Evolutionary conservation across 2,888 invertebrate species (phyloP), one percentile per base, ranked within the genome.

Genomic region (Omphaloscelis lunosa): DNA sequence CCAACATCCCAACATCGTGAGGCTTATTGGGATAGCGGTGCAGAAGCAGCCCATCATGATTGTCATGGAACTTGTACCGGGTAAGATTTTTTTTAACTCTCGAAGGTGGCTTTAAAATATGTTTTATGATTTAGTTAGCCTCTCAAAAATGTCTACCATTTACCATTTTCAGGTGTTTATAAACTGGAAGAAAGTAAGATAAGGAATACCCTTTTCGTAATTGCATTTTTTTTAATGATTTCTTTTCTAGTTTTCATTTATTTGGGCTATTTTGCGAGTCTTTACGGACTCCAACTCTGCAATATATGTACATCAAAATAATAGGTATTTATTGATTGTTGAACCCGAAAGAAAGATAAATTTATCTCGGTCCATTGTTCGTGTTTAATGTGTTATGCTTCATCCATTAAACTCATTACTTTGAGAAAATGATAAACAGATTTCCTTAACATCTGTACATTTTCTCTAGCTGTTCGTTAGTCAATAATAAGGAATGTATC

Each of bases 31-130:
- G 48, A 99, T 99, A 89, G 99, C 99, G 89, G 99, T 99, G 83
- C 99, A 99, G 95, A 99, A 99, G 92, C 99, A 99, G 91, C 99
- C 99, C 0, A 99, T 99, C 77, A 99, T 99, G 99, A 99, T 99
- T 91, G 99, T 99, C 53, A 99, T 99, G 99, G 99, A 99, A 96
- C 97, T 99, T 82, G 99, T 99, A 66, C 98, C 98, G 88, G 98
- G 98, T 98, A 80, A 84, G 75, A 51, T 23, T 15, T 51, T 29
- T 15, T 2, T 45, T 8, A 9, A 48, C 12, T 29, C 23, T n/a
- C 27, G 27, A 27, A 20, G 4, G 20, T 4, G 45, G 6, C 27
- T 45, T 7, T 20, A 48, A 27, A n/a, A 27, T 27, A 27, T 12
- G 2, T 23, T 48, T 8, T 20, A 27, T 12, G 45, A 48, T 27